Evolutionary conservation across 2,888 invertebrate genomes (phyloP), one percentile per base, ranked within the genome.

Genomic region (Sialis lutaria): DNA sequence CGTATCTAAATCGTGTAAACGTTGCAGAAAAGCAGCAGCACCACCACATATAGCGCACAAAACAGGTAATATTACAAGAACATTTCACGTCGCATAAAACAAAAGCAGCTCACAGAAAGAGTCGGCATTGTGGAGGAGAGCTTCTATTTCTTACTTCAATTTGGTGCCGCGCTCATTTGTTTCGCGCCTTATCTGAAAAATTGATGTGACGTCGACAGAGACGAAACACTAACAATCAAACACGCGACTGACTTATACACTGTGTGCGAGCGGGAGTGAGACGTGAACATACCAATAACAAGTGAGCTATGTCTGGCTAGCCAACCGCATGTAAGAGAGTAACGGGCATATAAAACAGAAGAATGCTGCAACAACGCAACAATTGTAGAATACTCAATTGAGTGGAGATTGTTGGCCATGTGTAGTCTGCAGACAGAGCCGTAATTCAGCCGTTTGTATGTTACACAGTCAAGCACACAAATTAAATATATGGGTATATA

Each of bases 101-200:
- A 64, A 63, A 60, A 64, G 61, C 12, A 37, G 37, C 37, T 37
- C 37, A 37, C 37, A n/a, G 37, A 37, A 37, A 37, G n/a, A 37
- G 37, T 10, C 37, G 12, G 37, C 37, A 37, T 37, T 10, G 37
- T 10, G 12, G 6, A 10, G 37, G 10, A 37, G 10, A 12, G 37
- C 66, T 64, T 65, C 66, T 65, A 65, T 65, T 65, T 63, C 66
- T 66, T 64, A 65, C 64, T 64, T 60, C 65, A 65, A 66, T 65
- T 66, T 65, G 60, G 59, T 60, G 63, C 55, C 61, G 57, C 60
- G 63, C 65, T 65, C 66, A 66, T 66, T 65, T 65, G 63, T 66
- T 64, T 64, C 62, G 62, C 62, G 63, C 62, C 64, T 61, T 61
- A 56, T 61, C 60, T 65, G 65, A 65, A 65, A 65, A 64, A 65